Percentiles rank a stretch among this genome's conserved stretches.
Conservation (phyloP, 2,888 invertebrate genomes). For the Idaea dimidiata region DNA sequence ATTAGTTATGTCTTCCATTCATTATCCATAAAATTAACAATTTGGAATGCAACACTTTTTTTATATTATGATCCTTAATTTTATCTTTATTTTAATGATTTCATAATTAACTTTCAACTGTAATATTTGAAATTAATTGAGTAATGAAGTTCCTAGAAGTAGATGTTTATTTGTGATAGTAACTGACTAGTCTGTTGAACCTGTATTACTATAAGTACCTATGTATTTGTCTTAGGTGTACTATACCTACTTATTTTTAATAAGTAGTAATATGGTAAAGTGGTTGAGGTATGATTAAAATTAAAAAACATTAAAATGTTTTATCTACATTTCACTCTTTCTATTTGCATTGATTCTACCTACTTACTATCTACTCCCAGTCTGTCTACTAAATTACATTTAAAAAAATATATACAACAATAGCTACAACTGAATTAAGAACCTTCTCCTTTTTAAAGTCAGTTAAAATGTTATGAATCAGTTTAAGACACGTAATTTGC, state of each 20-base stretch:
- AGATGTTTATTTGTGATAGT: constrained; percentile 5
- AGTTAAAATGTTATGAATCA: background rate
- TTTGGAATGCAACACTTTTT: constrained; percentile 35
- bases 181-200: constrained; percentile 26
- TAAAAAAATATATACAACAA: too few species aligned
- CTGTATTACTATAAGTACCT: constrained; percentile 8
- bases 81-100: background rate
- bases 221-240: constrained; percentile 22
- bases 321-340: constrained; percentile 7
- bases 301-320: too few species aligned
- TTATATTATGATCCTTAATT: too few species aligned
- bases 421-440: too few species aligned
- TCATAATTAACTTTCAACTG: background rate
- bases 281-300: constrained; percentile 32
- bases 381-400: too few species aligned
- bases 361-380: too few species aligned
- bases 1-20: constrained; percentile 51
- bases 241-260: constrained; percentile 20
- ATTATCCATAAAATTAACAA: constrained; percentile 37
- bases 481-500: background rate
- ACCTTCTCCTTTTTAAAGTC: too few species aligned
- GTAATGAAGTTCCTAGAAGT: background rate
- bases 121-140: background rate
- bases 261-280: constrained; percentile 20
- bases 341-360: background rate